Conservation (phyloP, 2,888 invertebrate genomes). For the Deilephila elpenor region DNA sequence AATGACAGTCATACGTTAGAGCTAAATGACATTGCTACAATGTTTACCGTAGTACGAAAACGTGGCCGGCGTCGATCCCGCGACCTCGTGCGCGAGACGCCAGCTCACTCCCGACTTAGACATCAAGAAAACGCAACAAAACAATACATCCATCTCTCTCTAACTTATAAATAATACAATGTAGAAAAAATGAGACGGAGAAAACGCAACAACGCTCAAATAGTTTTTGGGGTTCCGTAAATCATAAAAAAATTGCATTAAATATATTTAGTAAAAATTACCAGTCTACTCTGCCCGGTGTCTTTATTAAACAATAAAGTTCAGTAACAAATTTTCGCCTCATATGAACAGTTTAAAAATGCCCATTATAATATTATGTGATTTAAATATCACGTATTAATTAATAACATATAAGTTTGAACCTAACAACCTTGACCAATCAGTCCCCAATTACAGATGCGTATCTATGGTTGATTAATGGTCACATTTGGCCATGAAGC, state of each 20-base stretch:
- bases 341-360: no score
- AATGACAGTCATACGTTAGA: background rate
- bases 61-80: slow-evolving; percentile 17
- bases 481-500: background rate
- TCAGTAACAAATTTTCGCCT: no score
- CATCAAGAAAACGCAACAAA: background rate
- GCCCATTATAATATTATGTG: no score
- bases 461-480: background rate
- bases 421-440: slow-evolving; percentile 5
- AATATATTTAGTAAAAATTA: background rate
- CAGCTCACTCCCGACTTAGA: slow-evolving; percentile 14
- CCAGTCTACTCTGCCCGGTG: no score
- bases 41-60: slow-evolving; percentile 1
- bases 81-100: slow-evolving; percentile 2
- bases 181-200: background rate
- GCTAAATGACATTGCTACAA: background rate
- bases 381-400: background rate
- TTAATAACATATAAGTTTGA: background rate
- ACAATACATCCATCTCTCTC: background rate
- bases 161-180: background rate
- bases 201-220: background rate
- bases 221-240: background rate
- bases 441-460: background rate
- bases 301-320: no score
- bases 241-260: background rate